These are phyloP conservation scores for Nemotelus pantherinus DNA, from an alignment of 2,888 invertebrate genomes.

Conservation along the genomic window DNA sequence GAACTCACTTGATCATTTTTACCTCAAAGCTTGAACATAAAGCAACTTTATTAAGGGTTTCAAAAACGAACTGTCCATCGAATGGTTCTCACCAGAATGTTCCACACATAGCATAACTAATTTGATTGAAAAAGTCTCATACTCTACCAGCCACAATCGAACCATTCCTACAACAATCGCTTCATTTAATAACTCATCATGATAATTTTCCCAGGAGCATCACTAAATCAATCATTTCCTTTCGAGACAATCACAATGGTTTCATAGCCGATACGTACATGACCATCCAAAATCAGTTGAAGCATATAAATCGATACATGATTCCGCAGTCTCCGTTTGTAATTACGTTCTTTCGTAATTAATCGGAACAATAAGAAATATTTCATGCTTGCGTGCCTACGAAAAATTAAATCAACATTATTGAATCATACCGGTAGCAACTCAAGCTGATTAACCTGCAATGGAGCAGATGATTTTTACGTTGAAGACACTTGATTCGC, in stretches of 20 bases:
- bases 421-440: slow-evolving; percentile 19
- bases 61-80: no score
- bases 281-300: no score
- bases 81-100: no score
- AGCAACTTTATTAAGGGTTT: no score
- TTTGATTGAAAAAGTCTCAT: no score
- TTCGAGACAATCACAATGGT: neutral
- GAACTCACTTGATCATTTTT: no score
- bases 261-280: neutral
- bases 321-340: neutral
- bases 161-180: neutral
- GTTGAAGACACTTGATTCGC: neutral
- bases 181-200: neutral
- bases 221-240: slow-evolving; percentile 1
- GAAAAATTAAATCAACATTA: slow-evolving; percentile 5
- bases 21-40: no score
- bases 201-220: neutral
- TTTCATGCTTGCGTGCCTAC: neutral
- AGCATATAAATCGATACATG: neutral
- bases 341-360: slow-evolving; percentile 2
- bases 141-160: no score
- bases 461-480: neutral
- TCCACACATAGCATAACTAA: no score
- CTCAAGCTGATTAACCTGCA: slow-evolving; percentile 1
- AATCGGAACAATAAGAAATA: slow-evolving; percentile 13